Evolutionary conservation across 2,113 vertebrate species (phyloP), one percentile per base, ranked within the genome.

Genomic region (Myrmophylax atrothorax): DNA sequence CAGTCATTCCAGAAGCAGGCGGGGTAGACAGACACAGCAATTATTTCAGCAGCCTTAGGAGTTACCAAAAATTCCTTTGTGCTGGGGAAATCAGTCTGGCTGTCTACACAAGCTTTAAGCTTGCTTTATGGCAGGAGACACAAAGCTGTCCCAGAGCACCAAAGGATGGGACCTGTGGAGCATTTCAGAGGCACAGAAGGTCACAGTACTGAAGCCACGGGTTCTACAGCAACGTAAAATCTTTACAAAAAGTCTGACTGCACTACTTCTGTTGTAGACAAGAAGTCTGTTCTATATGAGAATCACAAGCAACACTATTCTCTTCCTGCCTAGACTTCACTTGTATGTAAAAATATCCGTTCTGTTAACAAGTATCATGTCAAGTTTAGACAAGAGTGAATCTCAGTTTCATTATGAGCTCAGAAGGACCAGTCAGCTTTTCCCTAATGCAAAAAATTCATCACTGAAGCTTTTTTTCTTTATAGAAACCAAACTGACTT

Each of bases 1-100:
- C 91, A 94, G 85, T 92, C 95, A 96, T 67, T 95, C 94, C 93
- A 97, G 85, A 94, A 96, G 92, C 85, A 96, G 94, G 85, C 72
- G 33, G 81, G 84, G 77, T 92, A 97, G 91, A 92, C 87, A 92
- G 91, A 94, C 91, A 96, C 33, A 96, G 92, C 90, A 92, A 94
- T 94, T 95, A 94, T 95, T 96, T 92, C 88, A 94, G 95, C 92
- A 96, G 94, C 82, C 80, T 94, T 93, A 95, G 88, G 79, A 93
- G 94, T 96, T 96, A 96, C 85, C 95, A 94, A 97, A 96, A 95
- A 94, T 89, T 96, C 90, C 88, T 96, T 91, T 96, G 76, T 92
- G 93, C 86, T 96, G 84, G 90, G 76, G 83, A 96, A 95, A 96
- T 96, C 76, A 86, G 73, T 94, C 94, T 96, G 92, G 82, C 94